phyloP scores from a whole-genome alignment of 1,140 invertebrate species.

The Diachasmimorpha longicaudata region DNA sequence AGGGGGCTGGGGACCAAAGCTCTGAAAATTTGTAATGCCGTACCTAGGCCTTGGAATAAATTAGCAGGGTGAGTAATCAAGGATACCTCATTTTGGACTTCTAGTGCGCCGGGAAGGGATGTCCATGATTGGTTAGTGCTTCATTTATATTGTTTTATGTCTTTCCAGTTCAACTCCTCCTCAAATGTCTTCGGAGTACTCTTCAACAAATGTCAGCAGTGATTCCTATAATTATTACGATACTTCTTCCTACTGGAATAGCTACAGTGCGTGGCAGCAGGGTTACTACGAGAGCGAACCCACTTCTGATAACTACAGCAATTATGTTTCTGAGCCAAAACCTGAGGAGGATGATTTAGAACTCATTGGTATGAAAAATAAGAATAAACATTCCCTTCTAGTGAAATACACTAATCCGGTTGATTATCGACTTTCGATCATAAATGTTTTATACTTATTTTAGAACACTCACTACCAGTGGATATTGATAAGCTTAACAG shows the following conservation, averaged over 20 bases:
- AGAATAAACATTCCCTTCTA: too few species aligned
- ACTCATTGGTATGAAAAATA: slow-evolving; percentile 63
- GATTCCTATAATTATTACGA: slow-evolving; percentile 61
- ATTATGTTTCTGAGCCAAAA: slow-evolving; percentile 57
- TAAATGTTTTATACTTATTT: slow-evolving; percentile 43
- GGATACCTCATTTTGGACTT: background rate
- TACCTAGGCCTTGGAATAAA: slow-evolving; percentile 76
- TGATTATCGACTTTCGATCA: background rate
- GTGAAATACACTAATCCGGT: background rate
- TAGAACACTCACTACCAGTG: slow-evolving; percentile 75
- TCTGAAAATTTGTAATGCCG: slow-evolving; percentile 89
- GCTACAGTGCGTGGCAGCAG: slow-evolving; percentile 62
- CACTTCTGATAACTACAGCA: slow-evolving; percentile 55
- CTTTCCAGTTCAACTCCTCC: slow-evolving; percentile 52
- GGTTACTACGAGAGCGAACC: slow-evolving; percentile 61
- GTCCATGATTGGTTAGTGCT: too few species aligned
- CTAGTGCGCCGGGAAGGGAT: too few species aligned
- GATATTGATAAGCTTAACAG: slow-evolving; percentile 78
- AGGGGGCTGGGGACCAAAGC: slow-evolving; percentile 83
- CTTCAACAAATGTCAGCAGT: slow-evolving; percentile 51
- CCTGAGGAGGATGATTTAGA: slow-evolving; percentile 68
- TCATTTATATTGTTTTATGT: too few species aligned
- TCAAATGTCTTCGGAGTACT: slow-evolving; percentile 56
- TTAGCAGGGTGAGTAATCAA: slow-evolving; percentile 47
- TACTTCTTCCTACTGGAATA: slow-evolving; percentile 61